A percentile compares a stretch with the other conserved stretches of the same genome.
Conservation (phyloP, 2,888 invertebrate species). For the Mesorhabditis belari region DNA sequence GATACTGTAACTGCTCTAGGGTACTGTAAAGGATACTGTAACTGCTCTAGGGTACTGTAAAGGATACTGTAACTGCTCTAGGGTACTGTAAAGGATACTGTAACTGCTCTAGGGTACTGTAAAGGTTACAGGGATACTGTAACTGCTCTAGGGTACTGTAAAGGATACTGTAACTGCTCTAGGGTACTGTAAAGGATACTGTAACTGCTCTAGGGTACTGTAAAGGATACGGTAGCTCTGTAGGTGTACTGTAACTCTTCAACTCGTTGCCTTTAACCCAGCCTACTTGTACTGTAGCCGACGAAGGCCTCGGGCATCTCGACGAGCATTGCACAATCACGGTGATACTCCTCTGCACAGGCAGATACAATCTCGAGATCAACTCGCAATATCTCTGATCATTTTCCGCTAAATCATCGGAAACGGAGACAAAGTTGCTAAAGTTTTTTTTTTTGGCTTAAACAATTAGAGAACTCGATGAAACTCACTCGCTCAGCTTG, state of each 20-base stretch:
- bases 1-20: too few relatives aligned
- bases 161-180: too few relatives aligned
- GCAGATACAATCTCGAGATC: slow-evolving; percentile 17
- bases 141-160: too few relatives aligned
- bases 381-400: slow-evolving; percentile 20
- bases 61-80: too few relatives aligned
- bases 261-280: not conserved
- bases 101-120: too few relatives aligned
- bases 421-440: slow-evolving; percentile 12
- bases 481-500: slow-evolving; percentile 14
- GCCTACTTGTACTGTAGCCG: slow-evolving; percentile 13
- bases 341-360: slow-evolving; percentile 19
- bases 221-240: not conserved
- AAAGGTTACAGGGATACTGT: too few relatives aligned
- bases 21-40: too few relatives aligned
- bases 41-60: too few relatives aligned
- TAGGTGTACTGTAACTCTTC: not conserved
- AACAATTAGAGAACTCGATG: not conserved
- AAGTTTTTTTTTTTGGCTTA: not conserved
- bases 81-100: too few relatives aligned
- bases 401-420: slow-evolving; percentile 15
- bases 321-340: slow-evolving; percentile 18
- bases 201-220: not conserved
- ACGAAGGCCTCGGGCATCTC: slow-evolving; percentile 11
- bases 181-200: not conserved